phyloP scores from a whole-genome alignment of 2,888 invertebrate species.

The Drosophila birchii region DNA sequence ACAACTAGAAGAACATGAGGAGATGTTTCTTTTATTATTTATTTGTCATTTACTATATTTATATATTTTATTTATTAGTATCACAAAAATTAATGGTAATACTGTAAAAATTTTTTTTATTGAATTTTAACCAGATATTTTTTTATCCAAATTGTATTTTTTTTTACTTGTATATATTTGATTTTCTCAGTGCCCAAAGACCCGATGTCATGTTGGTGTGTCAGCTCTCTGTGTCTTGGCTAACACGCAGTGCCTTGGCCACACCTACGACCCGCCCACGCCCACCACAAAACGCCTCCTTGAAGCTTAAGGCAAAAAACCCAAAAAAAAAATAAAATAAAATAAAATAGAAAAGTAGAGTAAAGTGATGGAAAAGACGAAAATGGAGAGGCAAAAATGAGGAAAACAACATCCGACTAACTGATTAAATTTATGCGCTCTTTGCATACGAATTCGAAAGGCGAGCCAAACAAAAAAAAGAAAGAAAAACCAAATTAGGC shows the following conservation, averaged over 20 bases:
- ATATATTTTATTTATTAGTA: no score
- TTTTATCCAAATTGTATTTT: no score
- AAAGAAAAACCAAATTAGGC: constrained; percentile 27
- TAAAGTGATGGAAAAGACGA: constrained; percentile 7
- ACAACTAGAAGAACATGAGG: no score
- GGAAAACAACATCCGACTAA: constrained; percentile 31
- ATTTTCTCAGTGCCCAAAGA: neutral
- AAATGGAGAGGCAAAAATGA: constrained; percentile 7
- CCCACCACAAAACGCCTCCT: constrained; percentile 31
- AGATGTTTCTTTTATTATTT: no score
- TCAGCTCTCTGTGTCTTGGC: constrained; percentile 38
- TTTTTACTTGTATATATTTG: no score
- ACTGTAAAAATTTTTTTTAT: no score
- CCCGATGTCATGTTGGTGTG: constrained; percentile 24
- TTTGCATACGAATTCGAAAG: constrained; percentile 55
- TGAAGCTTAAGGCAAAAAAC: constrained; percentile 11
- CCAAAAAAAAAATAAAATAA: neutral
- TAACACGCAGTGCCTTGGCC: constrained; percentile 39
- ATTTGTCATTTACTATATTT: no score
- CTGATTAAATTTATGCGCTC: constrained; percentile 71
- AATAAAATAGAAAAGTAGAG: constrained; percentile 8
- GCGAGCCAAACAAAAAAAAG: constrained; percentile 7
- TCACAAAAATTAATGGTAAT: no score
- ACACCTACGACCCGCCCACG: constrained; percentile 40
- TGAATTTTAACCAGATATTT: no score